Percentiles rank a stretch among this genome's conserved stretches.
Evolutionary conservation across 2,888 invertebrate species (phyloP).

Genomic region (Orthosia gothica): DNA sequence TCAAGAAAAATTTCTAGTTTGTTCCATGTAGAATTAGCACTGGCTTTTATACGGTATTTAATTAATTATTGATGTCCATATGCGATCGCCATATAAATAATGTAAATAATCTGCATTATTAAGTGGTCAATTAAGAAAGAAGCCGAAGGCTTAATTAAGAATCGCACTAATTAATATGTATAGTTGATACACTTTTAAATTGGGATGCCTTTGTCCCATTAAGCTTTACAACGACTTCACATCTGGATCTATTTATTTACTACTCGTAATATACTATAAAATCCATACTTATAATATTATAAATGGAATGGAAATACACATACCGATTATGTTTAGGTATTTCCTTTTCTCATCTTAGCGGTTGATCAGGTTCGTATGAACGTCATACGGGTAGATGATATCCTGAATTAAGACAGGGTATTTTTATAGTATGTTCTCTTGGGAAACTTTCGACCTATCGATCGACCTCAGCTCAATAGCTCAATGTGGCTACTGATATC

Average conservation of each 20-base stretch:
- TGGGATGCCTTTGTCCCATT: not conserved
- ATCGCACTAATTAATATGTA: slow-evolving; percentile 36
- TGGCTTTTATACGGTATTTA: not conserved
- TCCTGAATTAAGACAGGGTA: too few relatives aligned
- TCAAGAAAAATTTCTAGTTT: not conserved
- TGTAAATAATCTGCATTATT: slow-evolving; percentile 51
- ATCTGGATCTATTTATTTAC: not conserved
- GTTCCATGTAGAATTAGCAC: not conserved
- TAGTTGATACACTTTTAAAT: slow-evolving; percentile 18
- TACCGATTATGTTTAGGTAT: too few relatives aligned
- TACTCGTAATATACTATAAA: not conserved
- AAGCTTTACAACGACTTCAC: not conserved
- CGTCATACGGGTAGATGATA: too few relatives aligned
- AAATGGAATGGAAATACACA: too few relatives aligned
- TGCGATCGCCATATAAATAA: slow-evolving; percentile 29
- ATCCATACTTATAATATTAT: too few relatives aligned
- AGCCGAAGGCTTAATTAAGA: slow-evolving; percentile 46
- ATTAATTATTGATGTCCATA: not conserved
- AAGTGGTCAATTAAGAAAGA: slow-evolving; percentile 51
- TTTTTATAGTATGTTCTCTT: too few relatives aligned
- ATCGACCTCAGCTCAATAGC: not conserved
- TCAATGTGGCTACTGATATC: not conserved
- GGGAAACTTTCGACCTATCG: not conserved
- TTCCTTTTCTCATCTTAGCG: too few relatives aligned
- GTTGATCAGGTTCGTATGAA: too few relatives aligned